Evolutionary conservation across 2,888 invertebrate species (phyloP).

Genomic region (Sinopyrophorus schimmeli): DNA sequence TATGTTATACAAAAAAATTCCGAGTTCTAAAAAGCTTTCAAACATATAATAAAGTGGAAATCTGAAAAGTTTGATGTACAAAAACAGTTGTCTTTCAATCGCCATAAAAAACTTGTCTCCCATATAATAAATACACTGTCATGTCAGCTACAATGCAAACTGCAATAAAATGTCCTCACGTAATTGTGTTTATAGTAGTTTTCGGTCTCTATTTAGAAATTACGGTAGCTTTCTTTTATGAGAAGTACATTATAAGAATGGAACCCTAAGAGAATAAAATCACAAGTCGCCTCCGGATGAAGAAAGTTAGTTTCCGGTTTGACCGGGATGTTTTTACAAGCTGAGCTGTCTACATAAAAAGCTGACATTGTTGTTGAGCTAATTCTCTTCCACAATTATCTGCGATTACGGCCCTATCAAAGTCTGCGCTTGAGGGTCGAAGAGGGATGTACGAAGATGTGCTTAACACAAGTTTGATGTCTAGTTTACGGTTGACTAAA

Average conservation of each 20-base stretch:
- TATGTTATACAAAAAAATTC: constrained; percentile 12
- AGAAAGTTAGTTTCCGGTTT: constrained; percentile 50
- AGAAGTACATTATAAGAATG: constrained; percentile 29
- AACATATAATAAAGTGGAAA: constrained; percentile 40
- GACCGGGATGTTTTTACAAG: constrained; percentile 50
- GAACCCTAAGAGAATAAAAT: constrained; percentile 43
- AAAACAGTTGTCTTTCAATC: constrained; percentile 48
- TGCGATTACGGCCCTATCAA: constrained; percentile 55
- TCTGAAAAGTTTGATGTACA: constrained; percentile 47
- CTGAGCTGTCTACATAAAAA: constrained; percentile 50
- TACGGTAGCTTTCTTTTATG: constrained; percentile 26
- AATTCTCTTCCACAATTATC: constrained; percentile 54
- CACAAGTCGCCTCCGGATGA: constrained; percentile 45
- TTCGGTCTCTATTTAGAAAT: constrained; percentile 22
- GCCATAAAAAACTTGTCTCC: constrained; percentile 42
- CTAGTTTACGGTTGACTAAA: constrained; percentile 49
- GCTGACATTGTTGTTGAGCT: constrained; percentile 53
- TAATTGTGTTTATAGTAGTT: constrained; percentile 18
- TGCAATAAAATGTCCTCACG: constrained; percentile 30
- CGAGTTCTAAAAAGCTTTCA: constrained; percentile 21
- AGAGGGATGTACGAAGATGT: constrained; percentile 35
- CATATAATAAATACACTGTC: constrained; percentile 45
- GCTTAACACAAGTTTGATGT: constrained; percentile 47
- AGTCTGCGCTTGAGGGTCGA: constrained; percentile 42
- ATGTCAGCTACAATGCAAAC: constrained; percentile 38